Evolutionary conservation across 2,113 vertebrate genomes (phyloP).

Genomic region (Leucosticte australis): DNA sequence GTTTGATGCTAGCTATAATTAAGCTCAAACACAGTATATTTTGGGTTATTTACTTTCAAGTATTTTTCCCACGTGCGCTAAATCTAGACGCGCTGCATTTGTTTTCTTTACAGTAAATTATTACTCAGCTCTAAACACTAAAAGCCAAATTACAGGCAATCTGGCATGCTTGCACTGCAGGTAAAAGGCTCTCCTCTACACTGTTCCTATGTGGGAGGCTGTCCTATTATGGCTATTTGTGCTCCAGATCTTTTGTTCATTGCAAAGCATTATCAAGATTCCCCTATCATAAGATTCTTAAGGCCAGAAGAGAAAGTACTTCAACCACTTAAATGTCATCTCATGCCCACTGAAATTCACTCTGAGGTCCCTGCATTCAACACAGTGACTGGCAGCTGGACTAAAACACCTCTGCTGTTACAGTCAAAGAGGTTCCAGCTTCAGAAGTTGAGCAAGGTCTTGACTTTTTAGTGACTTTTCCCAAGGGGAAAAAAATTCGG

Average conservation of each 20-base stretch:
- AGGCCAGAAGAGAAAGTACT: constrained; percentile 57
- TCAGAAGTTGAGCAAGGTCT: neutral
- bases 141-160: constrained; percentile 51
- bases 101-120: constrained; percentile 41
- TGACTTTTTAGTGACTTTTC: constrained; percentile 44
- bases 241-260: constrained; percentile 21
- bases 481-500: constrained; percentile 55
- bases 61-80: constrained; percentile 6
- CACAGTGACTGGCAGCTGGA: constrained; percentile 42
- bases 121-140: constrained; percentile 56
- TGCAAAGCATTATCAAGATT: constrained; percentile 26
- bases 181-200: constrained; percentile 23
- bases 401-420: neutral
- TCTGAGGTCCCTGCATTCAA: neutral
- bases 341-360: constrained; percentile 6
- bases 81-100: constrained; percentile 7
- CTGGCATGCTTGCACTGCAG: constrained; percentile 5
- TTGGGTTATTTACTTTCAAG: constrained; percentile 58
- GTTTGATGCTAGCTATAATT: constrained; percentile 40
- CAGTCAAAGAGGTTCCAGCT: constrained; percentile 26
- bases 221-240: constrained; percentile 63
- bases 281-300: neutral
- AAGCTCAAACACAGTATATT: constrained; percentile 44
- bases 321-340: neutral
- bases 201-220: constrained; percentile 43